Conservation (phyloP, 1,140 invertebrate species). For the Melanaphis sacchari region DNA sequence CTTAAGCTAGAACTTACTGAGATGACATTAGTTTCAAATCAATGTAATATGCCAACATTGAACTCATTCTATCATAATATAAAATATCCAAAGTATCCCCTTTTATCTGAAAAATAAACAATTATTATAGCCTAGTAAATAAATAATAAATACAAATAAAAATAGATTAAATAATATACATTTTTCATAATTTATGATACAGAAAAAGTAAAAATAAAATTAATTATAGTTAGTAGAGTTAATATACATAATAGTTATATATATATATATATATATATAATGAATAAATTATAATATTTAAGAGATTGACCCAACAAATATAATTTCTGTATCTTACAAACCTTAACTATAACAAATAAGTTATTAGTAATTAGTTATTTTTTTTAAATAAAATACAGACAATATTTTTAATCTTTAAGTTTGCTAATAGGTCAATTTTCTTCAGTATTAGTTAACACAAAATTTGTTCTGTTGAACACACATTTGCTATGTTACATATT, state of each 20-base stretch:
- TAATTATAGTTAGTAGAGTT: no score
- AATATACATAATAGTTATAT: background rate
- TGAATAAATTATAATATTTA: background rate
- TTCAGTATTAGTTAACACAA: background rate
- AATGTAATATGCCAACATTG: conserved; percentile 40
- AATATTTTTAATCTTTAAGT: background rate
- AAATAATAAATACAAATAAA: background rate
- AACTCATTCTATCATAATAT: conserved; percentile 40
- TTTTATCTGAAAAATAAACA: background rate
- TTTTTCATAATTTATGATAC: background rate
- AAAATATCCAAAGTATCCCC: background rate
- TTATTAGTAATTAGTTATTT: no score
- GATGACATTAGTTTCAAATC: conserved; percentile 54
- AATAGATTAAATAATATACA: background rate
- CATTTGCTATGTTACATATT: no score
- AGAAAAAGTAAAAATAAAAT: background rate
- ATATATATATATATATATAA: no score
- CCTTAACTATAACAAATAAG: background rate
- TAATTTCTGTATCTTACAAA: background rate
- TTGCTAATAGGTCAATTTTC: background rate
- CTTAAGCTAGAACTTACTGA: conserved; percentile 27
- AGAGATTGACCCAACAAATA: background rate
- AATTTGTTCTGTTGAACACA: no score
- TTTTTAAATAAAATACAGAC: background rate
- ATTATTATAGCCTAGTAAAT: background rate